Evolutionary conservation across 2,888 invertebrate species (phyloP), one percentile per base, ranked within the genome.

Genomic region (Abrostola triplasia): DNA sequence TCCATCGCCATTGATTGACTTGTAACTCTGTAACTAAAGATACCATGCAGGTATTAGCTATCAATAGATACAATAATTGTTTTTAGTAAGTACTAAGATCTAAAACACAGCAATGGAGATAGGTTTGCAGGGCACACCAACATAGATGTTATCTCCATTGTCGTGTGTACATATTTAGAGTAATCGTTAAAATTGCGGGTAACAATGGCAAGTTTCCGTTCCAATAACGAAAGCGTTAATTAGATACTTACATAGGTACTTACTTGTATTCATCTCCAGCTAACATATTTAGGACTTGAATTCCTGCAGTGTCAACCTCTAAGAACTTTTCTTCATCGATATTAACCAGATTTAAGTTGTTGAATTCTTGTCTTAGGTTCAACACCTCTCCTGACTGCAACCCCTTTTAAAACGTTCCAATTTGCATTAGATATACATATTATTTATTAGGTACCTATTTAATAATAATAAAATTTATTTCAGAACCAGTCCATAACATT

Each of bases 1-100:
- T 95, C 94, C 66, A 94, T 93, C 12, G 88, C 88, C 92, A 93
- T 94, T 37, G 94, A 93, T 72, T 95, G 95, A 59, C 90, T 84
- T 52, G 79, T 76, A 36, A 94, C 84, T 70, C 88, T 91, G 88
- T 90, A 95, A 85, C 94, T 93, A 57, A 11, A 47, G 9, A 7
- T 9, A 40, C 5, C 10, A 9, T 40, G 10, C 5, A 40, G 7
- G 10, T 9, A 9, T 40, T 40, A 4, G 10, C 40, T 40, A 13
- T 24, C 12, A 7, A 1, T 24, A 6, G 8, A 12, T 13, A 40
- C 5, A 40, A 9, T 10, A 9, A 40, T 10, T 10, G 24, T 4
- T 2, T 24, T 2, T 2, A 24, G 24, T 24, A 24, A 24, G 24
- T 24, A 24, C 24, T 24, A 2, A 24, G 24, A 24, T 24, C 24